Base-by-base conservation (phyloP, 2,888 invertebrate genomes). In the Ptychoptera albimana region DNA sequence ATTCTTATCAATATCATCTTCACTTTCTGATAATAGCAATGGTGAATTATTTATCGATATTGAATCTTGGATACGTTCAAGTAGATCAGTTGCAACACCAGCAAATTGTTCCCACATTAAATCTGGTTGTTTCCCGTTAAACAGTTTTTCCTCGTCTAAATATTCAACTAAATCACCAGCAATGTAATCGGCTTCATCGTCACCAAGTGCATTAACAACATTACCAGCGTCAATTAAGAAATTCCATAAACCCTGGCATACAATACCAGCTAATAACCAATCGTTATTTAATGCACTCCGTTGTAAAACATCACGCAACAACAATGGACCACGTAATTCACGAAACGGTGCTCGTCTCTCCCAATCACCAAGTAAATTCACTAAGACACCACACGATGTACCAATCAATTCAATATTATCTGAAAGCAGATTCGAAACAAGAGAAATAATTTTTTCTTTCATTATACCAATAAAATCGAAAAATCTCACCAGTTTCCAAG, bases 351-450 rank as follows among this genome's bases (percentile, higher is more conserved):
- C 56, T 38, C 76, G 63, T 46, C 72, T 71, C 50, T 71, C 70
- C 51, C 67, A 67, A 50, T 72, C 75, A 10, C 75, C 71, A 58
- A 75, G 75, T 54, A 88, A 73, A 68, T 88, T 88, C 14, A 88
- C 85, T 42, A 88, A 70, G 35, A 88, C 83, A 2, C 88, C 88
- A 45, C 82, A 79, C 2, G 83, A 78, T 7, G 85, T 80, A 57
- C 79, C 79, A 1, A 85, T 73, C 12, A 86, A 69, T 52, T 79
- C 78, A 40, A 72, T 66, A 45, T 80, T 78, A 46, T 74, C 77
- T 67, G 66, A 57, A n/a, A n/a, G n/a, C n/a, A n/a, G n/a, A 55
- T 71, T 72, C n/a, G n/a, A n/a, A n/a, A n/a, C n/a, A n/a, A n/a
- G n/a, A n/a, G n/a, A n/a, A n/a, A n/a, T n/a, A n/a, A n/a, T n/a